Evolutionary conservation across 2,797 vertebrate genomes (phyloP).

Genomic region (Enteromius thamalakanensis): DNA sequence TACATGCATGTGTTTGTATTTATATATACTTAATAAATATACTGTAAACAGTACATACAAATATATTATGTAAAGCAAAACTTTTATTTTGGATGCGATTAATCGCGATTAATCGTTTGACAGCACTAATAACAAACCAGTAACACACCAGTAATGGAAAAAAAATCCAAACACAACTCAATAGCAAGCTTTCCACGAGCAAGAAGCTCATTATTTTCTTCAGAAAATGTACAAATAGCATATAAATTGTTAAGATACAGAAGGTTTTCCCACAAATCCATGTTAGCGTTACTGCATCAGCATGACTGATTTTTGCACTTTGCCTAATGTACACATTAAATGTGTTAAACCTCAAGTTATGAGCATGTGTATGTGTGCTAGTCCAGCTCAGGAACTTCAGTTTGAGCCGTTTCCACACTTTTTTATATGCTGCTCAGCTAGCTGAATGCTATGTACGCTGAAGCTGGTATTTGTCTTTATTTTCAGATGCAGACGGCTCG

Average conservation of each 20-base stretch:
- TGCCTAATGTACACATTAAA: conserved; percentile 12
- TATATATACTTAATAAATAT: too few species aligned
- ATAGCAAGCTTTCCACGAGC: not conserved
- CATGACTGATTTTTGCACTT: not conserved
- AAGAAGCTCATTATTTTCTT: not conserved
- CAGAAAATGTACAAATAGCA: not conserved
- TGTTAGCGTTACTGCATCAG: conserved; percentile 1
- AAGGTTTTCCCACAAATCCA: not conserved
- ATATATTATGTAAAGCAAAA: too few species aligned
- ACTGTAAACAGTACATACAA: too few species aligned
- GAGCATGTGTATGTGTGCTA: not conserved
- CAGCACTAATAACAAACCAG: not conserved
- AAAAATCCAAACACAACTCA: not conserved
- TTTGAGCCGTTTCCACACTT: conserved; percentile 28
- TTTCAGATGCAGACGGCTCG: conserved; percentile 26
- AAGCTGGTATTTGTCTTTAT: conserved; percentile 38
- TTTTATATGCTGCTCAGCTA: not conserved
- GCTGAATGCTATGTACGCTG: conserved; percentile 26
- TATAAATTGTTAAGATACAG: not conserved
- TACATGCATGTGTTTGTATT: too few species aligned
- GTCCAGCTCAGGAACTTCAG: conserved; percentile 2
- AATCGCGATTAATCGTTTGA: too few species aligned
- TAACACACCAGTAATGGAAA: not conserved
- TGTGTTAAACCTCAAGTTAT: conserved; percentile 26
- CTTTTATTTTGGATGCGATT: too few species aligned